Percentiles rank a stretch among this genome's conserved stretches.
Evolutionary conservation across 2,113 vertebrate species (phyloP).

Genomic region (Malaclemys terrapin): DNA sequence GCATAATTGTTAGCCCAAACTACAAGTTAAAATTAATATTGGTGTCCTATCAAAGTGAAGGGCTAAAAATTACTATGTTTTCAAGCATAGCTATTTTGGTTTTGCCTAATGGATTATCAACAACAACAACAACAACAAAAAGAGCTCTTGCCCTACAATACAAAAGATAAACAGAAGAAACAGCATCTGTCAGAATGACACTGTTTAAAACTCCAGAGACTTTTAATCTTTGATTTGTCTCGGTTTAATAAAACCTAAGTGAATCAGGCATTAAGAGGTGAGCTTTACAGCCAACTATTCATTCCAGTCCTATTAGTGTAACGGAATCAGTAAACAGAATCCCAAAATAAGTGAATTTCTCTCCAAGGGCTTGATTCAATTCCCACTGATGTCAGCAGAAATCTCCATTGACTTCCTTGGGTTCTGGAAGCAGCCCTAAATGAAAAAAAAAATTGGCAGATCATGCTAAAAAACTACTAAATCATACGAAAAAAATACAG

Average conservation of each 20-base stretch:
- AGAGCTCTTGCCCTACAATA: background rate
- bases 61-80: background rate
- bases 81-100: conserved; percentile 30
- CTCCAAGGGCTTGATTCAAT: background rate
- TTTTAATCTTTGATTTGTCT: background rate
- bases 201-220: background rate
- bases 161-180: background rate
- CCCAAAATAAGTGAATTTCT: background rate
- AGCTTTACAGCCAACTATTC: background rate
- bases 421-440: background rate
- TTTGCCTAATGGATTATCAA: conserved; percentile 37
- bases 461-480: background rate
- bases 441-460: background rate
- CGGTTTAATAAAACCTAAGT: background rate
- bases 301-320: background rate
- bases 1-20: conserved; percentile 14
- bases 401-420: background rate
- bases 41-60: conserved; percentile 59
- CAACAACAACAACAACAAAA: background rate
- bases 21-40: conserved; percentile 54
- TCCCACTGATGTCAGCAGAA: background rate
- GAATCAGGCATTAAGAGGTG: background rate
- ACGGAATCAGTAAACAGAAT: background rate
- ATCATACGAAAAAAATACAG: background rate
- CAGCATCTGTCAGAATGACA: background rate